phyloP scores from a whole-genome alignment of 2,797 vertebrate species.

The Eulemur albifrons region DNA sequence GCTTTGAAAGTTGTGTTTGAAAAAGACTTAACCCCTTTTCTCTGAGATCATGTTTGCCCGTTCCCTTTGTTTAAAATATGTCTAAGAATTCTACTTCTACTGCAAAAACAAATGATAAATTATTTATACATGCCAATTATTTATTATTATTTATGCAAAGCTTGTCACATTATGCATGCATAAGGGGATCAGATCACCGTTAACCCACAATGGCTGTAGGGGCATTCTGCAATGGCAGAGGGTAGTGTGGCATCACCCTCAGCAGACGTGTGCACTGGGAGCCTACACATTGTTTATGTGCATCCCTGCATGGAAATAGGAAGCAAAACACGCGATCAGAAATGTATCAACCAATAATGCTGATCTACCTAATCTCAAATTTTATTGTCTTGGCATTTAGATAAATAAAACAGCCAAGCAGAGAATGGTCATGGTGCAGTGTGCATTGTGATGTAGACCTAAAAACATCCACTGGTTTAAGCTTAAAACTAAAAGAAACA shows the following conservation, averaged over 20 bases:
- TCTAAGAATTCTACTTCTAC: constrained; percentile 94
- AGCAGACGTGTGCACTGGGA: constrained; percentile 76
- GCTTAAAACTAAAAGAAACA: constrained; percentile 46
- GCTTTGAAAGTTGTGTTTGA: constrained; percentile 71
- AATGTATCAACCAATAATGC: constrained; percentile 33
- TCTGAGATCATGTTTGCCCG: constrained; percentile 81
- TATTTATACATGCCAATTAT: constrained; percentile 99
- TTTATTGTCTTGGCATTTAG: constrained; percentile 54
- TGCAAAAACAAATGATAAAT: constrained; percentile 99
- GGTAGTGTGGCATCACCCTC: constrained; percentile 77
- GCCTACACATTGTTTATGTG: constrained; percentile 67
- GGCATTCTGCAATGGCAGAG: constrained; percentile 79
- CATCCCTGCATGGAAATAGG: constrained; percentile 45
- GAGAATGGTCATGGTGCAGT: not conserved
- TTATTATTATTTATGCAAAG: constrained; percentile 99
- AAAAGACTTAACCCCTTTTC: constrained; percentile 81
- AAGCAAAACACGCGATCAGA: constrained; percentile 44
- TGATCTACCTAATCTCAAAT: not conserved
- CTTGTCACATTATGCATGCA: constrained; percentile 98
- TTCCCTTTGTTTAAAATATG: constrained; percentile 86
- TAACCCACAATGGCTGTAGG: constrained; percentile 93
- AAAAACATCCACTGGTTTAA: constrained; percentile 58
- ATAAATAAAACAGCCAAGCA: constrained; percentile 11
- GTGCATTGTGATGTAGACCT: not conserved
- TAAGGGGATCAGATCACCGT: constrained; percentile 95